Conservation (phyloP, 2,113 vertebrate genomes). For the Phoenicopterus ruber region DNA sequence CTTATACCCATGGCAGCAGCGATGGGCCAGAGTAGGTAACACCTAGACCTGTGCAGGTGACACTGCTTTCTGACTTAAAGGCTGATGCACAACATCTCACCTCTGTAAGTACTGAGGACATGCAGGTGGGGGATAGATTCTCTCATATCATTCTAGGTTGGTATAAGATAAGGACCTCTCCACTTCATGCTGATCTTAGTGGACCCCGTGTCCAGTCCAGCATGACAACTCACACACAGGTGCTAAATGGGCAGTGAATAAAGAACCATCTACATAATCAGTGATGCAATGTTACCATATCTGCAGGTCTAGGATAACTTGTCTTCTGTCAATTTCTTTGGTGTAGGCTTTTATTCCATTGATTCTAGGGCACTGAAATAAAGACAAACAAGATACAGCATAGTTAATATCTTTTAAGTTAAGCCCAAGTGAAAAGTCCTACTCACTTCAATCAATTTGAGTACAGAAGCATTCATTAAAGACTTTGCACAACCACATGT, state of each 20-base stretch:
- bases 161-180: not conserved
- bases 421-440: not conserved
- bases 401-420: not conserved
- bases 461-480: not conserved
- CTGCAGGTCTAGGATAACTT: conserved; percentile 88
- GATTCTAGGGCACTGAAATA: conserved; percentile 85
- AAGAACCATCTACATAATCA: not conserved
- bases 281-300: conserved; percentile 76
- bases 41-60: not conserved
- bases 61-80: not conserved
- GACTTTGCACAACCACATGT: not conserved
- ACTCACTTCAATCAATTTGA: not conserved
- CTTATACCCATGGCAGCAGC: not conserved
- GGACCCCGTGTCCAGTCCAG: not conserved
- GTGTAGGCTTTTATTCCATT: conserved; percentile 86
- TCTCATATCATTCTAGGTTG: not conserved
- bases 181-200: not conserved
- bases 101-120: not conserved
- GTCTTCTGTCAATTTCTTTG: conserved; percentile 81
- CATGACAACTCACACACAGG: not conserved
- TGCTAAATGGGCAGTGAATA: not conserved
- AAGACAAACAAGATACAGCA: not conserved
- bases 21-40: not conserved
- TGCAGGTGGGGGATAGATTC: not conserved
- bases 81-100: not conserved